Conservation (phyloP, 2,888 invertebrate genomes). For the Seira ritae region DNA sequence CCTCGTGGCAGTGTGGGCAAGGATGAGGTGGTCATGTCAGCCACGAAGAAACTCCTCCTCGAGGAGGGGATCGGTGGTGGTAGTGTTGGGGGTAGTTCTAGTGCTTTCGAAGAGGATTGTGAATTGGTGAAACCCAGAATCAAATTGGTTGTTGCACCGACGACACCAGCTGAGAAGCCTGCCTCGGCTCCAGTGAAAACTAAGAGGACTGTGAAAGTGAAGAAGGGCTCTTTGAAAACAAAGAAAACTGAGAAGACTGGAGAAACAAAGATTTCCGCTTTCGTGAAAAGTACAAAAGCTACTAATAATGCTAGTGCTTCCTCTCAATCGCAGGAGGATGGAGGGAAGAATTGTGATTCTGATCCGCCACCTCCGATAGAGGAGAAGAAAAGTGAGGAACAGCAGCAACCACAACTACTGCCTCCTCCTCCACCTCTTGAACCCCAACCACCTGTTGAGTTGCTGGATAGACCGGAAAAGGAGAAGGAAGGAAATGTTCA, state of each 20-base stretch:
- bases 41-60: constrained; percentile 27
- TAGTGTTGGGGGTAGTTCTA: no score
- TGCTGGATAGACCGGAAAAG: neutral
- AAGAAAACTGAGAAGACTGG: neutral
- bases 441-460: neutral
- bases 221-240: neutral
- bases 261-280: neutral
- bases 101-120: no score
- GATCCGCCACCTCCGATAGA: neutral
- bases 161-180: neutral
- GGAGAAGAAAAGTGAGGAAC: neutral
- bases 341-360: neutral
- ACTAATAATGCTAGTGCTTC: neutral
- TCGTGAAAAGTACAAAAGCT: neutral
- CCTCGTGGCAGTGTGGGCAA: constrained; percentile 36
- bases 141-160: neutral
- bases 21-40: neutral
- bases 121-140: no score
- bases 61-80: constrained; percentile 25
- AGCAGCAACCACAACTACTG: neutral
- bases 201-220: neutral
- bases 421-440: no score
- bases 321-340: neutral
- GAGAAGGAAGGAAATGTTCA: neutral
- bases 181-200: neutral